Base-by-base conservation (phyloP, 2,113 vertebrate genomes). In the Sisor rabdophorus region DNA sequence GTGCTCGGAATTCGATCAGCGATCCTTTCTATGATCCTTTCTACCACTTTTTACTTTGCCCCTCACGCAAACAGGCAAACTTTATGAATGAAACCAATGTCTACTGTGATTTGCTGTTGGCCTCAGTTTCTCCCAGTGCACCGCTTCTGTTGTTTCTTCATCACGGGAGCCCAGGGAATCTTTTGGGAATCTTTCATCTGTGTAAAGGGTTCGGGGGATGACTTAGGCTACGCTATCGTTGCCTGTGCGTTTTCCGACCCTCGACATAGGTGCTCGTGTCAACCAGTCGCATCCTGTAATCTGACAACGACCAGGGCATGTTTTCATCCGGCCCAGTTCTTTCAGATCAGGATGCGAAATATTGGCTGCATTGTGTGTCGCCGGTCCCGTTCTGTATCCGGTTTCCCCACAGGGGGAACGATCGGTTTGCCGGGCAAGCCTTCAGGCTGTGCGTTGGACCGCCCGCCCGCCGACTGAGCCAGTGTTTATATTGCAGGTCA, bases 401-500 rank as follows among this genome's bases (percentile, higher is more conserved):
- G 64, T 77, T 77, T 71, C 76, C 76, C 22, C 79, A 64, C 15
- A 19, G 64, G 55, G 55, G 72, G 47, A 73, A 19, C 36, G 32
- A 58, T 40, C 26, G 17, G 7, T 59, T 56, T 58, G 61, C 64
- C 63, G 56, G 61, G 48, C 65, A 26, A 26, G 40, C 30, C 60
- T 26, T 65, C 36, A 28, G 73, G 73, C 48, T 70, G 48, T 71
- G 72, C 47, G 71, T 65, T 48, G 48, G 47, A 53, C 58, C 71
- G 73, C 65, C 68, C 61, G 53, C 40, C 22, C 55, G 24, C 68
- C 69, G 76, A 79, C 81, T 76, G 60, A 69, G 73, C 54, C 75
- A 76, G 26, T 84, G 84, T 83, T 86, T 89, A 74, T 80, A 77
- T 86, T 84, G 36, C 91, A 95, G 95, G 94, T 90, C 94, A 95